phyloP scores from a whole-genome alignment of 2,113 vertebrate genomes.

The Junco hyemalis region DNA sequence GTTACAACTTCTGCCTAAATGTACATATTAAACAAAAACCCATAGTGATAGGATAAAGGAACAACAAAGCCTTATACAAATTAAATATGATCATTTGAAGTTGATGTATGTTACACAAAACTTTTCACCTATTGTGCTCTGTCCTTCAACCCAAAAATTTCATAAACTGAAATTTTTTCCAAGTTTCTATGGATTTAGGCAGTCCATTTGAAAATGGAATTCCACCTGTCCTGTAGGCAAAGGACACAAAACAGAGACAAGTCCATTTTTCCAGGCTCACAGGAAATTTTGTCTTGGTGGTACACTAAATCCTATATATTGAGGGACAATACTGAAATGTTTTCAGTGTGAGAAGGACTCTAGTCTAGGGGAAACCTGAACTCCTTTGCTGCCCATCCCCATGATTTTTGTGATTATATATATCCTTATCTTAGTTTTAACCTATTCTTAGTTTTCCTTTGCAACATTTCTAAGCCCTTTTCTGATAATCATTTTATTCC shows the following conservation, averaged over 20 bases:
- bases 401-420: constrained; percentile 2
- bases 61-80: background rate
- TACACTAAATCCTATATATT: constrained; percentile 8
- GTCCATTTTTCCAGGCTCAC: background rate
- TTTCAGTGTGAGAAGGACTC: background rate
- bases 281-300: background rate
- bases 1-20: background rate
- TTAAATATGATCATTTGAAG: background rate
- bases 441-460: constrained; percentile 63
- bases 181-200: background rate
- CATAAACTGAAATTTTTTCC: background rate
- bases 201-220: background rate
- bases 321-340: background rate
- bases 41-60: background rate
- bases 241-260: background rate
- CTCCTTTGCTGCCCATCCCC: background rate
- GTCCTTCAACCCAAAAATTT: background rate
- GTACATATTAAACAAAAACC: background rate
- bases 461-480: constrained; percentile 63
- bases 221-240: background rate
- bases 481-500: constrained; percentile 77
- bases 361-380: background rate
- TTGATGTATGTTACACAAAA: background rate
- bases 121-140: background rate
- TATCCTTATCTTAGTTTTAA: constrained; percentile 45